Conservation (phyloP, 1,140 invertebrate genomes). For the Drosophila yakuba region DNA sequence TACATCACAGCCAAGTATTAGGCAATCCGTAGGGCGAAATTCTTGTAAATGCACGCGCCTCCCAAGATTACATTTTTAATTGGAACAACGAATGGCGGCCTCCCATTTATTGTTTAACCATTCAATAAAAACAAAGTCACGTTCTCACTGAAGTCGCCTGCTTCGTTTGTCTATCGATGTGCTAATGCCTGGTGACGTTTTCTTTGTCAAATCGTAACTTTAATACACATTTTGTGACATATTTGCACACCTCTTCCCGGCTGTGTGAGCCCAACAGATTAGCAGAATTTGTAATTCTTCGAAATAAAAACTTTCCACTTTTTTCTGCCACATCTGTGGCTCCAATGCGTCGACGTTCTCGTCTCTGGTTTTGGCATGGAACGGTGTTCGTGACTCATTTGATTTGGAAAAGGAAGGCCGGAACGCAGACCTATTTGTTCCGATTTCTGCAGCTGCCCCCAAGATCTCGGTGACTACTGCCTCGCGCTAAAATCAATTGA, state of each 20-base stretch:
- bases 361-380: slow-evolving; percentile 17
- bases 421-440: slow-evolving; percentile 16
- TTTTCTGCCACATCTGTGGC: slow-evolving; percentile 19
- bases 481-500: slow-evolving; percentile 35
- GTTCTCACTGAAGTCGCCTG: slow-evolving; percentile 65
- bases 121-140: slow-evolving; percentile 74
- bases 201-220: slow-evolving; percentile 64
- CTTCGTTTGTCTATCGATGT: slow-evolving; percentile 55
- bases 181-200: slow-evolving; percentile 70
- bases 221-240: slow-evolving; percentile 68
- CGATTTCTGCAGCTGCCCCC: slow-evolving; percentile 17
- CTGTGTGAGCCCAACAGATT: slow-evolving; percentile 36
- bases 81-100: slow-evolving; percentile 4
- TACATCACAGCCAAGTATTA: not conserved
- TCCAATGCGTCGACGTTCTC: slow-evolving; percentile 1
- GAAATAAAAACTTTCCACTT: slow-evolving; percentile 56
- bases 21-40: not conserved
- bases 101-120: slow-evolving; percentile 50
- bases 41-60: slow-evolving; percentile 24
- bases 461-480: slow-evolving; percentile 13
- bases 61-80: slow-evolving; percentile 33
- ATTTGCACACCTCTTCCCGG: slow-evolving; percentile 36
- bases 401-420: slow-evolving; percentile 15
- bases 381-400: slow-evolving; percentile 40
- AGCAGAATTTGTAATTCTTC: slow-evolving; percentile 27